Evolutionary conservation across 2,113 vertebrate species (phyloP), one percentile per base, ranked within the genome.

Genomic region (Daphoenositta chrysoptera): DNA sequence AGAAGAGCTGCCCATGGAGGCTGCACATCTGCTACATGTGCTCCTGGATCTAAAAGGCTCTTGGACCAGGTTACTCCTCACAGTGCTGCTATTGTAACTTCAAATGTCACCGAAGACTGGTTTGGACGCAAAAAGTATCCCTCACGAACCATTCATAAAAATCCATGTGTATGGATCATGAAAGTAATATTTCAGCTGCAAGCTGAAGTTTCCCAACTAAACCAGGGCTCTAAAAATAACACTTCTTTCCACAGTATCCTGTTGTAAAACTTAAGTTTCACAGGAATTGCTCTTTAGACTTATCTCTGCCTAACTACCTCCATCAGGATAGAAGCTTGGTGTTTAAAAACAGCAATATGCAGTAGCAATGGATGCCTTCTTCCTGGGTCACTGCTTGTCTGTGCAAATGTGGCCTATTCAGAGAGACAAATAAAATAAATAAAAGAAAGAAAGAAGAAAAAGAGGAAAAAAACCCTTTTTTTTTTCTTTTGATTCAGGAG

Each of bases 121-220:
- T 54, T 81, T 88, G 71, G 58, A 90, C 88, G 31, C 70, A 82
- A 93, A 60, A 94, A 61, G 9, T 23, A 53, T 37, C 63, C 66
- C 66, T 82, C 50, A 92, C 93, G 88, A 90, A 31, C 44, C 28
- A 58, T 88, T 86, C 64, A 72, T 47, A 77, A 75, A 95, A 90
- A 80, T 80, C 35, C 40, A 22, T 26, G 14, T 83, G 42, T 61
- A 73, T 27, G 31, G 75, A 80, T 86, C 45, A 45, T 57, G n/a
- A 80, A 85, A 61, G 44, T n/a, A 72, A 30, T 93, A 64, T 53
- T 90, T 88, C 85, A 88, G 26, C 54, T 93, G 75, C 85, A 93
- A 71, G 61, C 48, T 79, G 66, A 88, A 89, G 61, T 80, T 80
- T 90, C 75, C 40, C 82, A 80, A 75, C 82, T 91, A 83, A 91